Evolutionary conservation across 1,140 invertebrate species (phyloP).

Genomic region (Prorops nasuta): DNA sequence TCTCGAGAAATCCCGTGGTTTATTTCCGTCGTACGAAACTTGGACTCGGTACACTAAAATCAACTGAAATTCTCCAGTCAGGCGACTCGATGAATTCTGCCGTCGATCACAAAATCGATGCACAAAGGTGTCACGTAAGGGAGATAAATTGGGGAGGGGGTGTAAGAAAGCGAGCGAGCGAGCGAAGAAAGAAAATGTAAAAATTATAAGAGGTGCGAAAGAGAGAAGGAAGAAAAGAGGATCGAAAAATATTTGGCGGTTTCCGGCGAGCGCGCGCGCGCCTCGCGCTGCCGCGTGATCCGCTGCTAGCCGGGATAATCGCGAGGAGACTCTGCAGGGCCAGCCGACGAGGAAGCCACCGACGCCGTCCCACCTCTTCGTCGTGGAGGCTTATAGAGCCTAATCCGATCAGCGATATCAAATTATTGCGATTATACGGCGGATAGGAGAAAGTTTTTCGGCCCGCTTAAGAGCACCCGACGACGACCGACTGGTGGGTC

Average conservation of each 20-base stretch:
- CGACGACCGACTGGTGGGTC: conserved; percentile 61
- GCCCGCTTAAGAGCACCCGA: conserved; percentile 52
- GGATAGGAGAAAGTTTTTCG: conserved; percentile 53
- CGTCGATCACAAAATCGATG: no score
- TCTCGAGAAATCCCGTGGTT: no score
- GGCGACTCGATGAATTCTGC: no score
- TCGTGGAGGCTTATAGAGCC: conserved; percentile 42
- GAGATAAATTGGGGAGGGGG: no score
- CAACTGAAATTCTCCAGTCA: no score
- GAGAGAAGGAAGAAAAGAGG: neutral
- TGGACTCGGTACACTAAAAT: no score
- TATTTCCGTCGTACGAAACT: no score
- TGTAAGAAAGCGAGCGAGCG: conserved; percentile 3
- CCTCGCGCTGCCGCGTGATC: conserved; percentile 15
- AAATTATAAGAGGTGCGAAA: no score
- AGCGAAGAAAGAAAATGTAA: no score
- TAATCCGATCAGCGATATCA: conserved; percentile 62
- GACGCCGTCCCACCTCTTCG: conserved; percentile 19
- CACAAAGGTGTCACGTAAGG: no score
- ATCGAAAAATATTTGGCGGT: neutral
- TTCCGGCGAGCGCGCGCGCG: conserved; percentile 11
- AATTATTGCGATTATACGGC: conserved; percentile 60
- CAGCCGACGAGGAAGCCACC: neutral
- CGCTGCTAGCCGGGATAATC: conserved; percentile 8
- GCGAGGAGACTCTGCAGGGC: neutral